phyloP scores from a whole-genome alignment of 30 jellyfish, hydroid and myxozoan species.

The Sanderia malayensis region DNA sequence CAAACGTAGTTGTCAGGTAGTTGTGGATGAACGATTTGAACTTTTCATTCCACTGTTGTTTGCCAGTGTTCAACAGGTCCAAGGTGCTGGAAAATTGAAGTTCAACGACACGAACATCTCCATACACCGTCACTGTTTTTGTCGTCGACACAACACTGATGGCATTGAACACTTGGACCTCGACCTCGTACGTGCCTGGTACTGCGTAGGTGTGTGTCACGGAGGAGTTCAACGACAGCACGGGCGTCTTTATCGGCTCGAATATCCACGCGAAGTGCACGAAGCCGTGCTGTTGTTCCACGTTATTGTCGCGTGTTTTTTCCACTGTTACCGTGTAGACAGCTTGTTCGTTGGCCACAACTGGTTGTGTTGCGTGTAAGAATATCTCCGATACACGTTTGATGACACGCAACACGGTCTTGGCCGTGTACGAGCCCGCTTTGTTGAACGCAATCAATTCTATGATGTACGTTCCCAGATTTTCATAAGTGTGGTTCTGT shows the following conservation, averaged over 20 bases:
- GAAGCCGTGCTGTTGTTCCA: conserved; percentile 51
- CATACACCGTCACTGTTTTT: conserved; percentile 48
- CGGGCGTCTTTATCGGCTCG: conserved; percentile 63
- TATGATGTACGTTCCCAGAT: conserved; percentile 61
- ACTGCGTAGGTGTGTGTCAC: conserved; percentile 37
- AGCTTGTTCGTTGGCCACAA: conserved; percentile 39
- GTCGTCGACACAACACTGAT: conserved; percentile 54
- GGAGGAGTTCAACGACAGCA: conserved; percentile 43
- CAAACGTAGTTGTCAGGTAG: conserved; percentile 34
- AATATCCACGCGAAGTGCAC: conserved; percentile 74
- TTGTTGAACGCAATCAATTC: conserved; percentile 60
- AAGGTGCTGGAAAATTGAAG: conserved; percentile 57
- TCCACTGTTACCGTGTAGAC: conserved; percentile 42
- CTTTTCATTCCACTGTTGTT: conserved; percentile 29
- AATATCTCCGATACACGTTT: conserved; percentile 53
- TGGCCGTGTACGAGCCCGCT: conserved; percentile 60
- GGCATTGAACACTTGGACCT: conserved; percentile 64
- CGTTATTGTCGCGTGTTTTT: conserved; percentile 19
- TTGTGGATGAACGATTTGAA: conserved; percentile 15
- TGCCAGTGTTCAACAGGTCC: conserved; percentile 50
- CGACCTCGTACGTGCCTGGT: conserved; percentile 71
- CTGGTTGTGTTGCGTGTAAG: conserved; percentile 50
- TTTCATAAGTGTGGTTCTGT: conserved; percentile 38
- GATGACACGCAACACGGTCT: conserved; percentile 51
- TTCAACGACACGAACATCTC: conserved; percentile 46